Evolutionary conservation across 2,113 vertebrate genomes (phyloP).

Genomic region (Nanorana parkeri): DNA sequence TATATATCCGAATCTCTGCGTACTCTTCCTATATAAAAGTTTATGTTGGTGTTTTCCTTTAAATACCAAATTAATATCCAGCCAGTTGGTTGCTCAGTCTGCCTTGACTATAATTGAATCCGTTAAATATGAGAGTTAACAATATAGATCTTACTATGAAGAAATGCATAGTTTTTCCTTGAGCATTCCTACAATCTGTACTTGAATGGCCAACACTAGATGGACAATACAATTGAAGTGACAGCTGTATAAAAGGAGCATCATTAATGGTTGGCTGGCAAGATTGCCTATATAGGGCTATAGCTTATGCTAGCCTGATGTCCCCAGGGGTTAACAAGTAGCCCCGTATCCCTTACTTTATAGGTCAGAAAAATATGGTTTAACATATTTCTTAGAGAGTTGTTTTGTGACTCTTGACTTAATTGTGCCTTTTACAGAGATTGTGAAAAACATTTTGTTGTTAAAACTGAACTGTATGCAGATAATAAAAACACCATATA

Average conservation of each 20-base stretch:
- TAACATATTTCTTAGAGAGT: too few species aligned
- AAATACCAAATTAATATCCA: too few species aligned
- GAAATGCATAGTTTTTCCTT: slow-evolving; percentile 66
- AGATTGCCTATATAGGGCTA: slow-evolving; percentile 63
- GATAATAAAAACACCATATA: too few species aligned
- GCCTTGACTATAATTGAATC: too few species aligned
- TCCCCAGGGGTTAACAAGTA: slow-evolving; percentile 62
- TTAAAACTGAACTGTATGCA: too few species aligned
- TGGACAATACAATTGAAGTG: slow-evolving; percentile 78
- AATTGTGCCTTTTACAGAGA: too few species aligned
- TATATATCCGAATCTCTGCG: too few species aligned
- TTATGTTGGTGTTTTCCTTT: too few species aligned
- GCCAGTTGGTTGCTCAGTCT: too few species aligned
- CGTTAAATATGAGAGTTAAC: neutral
- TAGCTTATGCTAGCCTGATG: slow-evolving; percentile 64
- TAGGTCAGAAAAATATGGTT: slow-evolving; percentile 27
- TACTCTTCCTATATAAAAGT: too few species aligned
- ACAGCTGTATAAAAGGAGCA: slow-evolving; percentile 76
- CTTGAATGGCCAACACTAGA: slow-evolving; percentile 73
- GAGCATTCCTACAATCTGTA: slow-evolving; percentile 69
- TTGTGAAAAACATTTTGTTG: too few species aligned
- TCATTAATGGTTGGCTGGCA: slow-evolving; percentile 72
- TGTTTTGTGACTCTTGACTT: too few species aligned
- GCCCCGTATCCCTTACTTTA: slow-evolving; percentile 36
- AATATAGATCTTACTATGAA: slow-evolving; percentile 59